Percentiles rank a stretch among this genome's conserved stretches.
Conservation (phyloP, 2,797 vertebrate species). For the Scyliorhinus canicula region DNA sequence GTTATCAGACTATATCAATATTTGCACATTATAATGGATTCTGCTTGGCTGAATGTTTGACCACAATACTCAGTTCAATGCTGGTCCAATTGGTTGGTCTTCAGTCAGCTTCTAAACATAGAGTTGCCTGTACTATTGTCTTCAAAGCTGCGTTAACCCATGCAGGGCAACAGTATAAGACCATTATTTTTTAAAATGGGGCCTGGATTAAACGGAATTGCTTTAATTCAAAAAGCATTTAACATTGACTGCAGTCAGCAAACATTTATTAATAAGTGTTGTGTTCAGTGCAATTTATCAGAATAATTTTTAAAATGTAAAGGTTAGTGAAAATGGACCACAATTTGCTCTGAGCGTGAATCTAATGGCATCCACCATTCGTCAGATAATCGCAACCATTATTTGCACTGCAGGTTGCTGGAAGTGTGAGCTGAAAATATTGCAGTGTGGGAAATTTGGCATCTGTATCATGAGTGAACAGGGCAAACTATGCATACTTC, state of each 20-base stretch:
- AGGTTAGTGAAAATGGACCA: neutral
- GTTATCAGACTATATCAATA: slow-evolving; percentile 28
- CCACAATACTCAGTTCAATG: neutral
- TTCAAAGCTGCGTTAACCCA: neutral
- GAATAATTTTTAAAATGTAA: neutral
- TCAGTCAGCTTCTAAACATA: neutral
- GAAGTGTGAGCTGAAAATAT: neutral
- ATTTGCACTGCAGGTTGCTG: neutral
- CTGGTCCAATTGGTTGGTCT: neutral
- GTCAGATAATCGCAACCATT: neutral
- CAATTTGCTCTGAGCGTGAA: neutral
- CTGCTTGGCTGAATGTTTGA: neutral
- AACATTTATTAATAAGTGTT: neutral
- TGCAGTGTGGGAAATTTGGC: too few species aligned
- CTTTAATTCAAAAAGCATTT: neutral
- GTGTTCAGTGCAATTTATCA: neutral
- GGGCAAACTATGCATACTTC: too few species aligned
- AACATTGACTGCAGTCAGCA: neutral
- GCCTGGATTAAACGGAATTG: neutral
- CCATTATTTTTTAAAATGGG: neutral
- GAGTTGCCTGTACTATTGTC: neutral
- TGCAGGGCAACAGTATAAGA: neutral
- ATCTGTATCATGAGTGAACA: too few species aligned
- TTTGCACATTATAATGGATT: slow-evolving; percentile 25
- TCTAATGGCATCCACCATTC: neutral